Base-by-base conservation (phyloP, 2,113 vertebrate genomes). In the Rhadina sibilatrix region DNA sequence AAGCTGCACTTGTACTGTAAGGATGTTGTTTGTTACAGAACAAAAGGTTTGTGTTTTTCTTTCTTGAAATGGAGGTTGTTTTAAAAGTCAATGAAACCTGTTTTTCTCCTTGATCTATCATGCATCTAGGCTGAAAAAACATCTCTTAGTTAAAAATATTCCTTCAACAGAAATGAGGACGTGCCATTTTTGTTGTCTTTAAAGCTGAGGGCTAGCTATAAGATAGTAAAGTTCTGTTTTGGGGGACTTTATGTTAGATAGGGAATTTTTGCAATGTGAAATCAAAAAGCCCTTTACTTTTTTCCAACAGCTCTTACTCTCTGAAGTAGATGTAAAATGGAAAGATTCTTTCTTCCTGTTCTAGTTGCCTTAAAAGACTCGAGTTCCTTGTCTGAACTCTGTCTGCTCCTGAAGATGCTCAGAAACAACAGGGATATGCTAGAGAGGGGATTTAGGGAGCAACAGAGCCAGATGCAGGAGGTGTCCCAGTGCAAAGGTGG, bases 111-210 rank as follows among this genome's bases (percentile, higher is more conserved):
- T 94, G 83, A 96, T 96, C 63, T 92, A 27, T 53, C 52, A 77
- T 83, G 79, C 68, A 83, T 86, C 85, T 80, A 93, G 79, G 56
- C 71, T 96, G 83, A 90, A 79, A 81, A 94, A 93, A 79, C 18
- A 88, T 88, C 35, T 77, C 50, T 87, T 50, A 8, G 71, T 94
- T 90, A 96, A 93, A 97, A 95, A 93, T 91, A 86, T 56, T 91
- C 75, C 40, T 83, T 59, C 60, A 76, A 15, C 27, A 90, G 82
- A 92, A 94, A 96, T 10, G 72, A 35, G 88, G 72, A 80, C 28
- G 2, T 52, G 33, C 47, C 47, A 49, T 77, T 92, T 94, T 53
- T 92, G 44, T 95, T 95, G 60, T 92, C 76, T 92, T 93, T 66
- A 93, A 86, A 94, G 82, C 27, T 47, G 47, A 93, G 75, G 33